Base-by-base conservation (phyloP, 2,113 vertebrate species). In the Pan paniscus region DNA sequence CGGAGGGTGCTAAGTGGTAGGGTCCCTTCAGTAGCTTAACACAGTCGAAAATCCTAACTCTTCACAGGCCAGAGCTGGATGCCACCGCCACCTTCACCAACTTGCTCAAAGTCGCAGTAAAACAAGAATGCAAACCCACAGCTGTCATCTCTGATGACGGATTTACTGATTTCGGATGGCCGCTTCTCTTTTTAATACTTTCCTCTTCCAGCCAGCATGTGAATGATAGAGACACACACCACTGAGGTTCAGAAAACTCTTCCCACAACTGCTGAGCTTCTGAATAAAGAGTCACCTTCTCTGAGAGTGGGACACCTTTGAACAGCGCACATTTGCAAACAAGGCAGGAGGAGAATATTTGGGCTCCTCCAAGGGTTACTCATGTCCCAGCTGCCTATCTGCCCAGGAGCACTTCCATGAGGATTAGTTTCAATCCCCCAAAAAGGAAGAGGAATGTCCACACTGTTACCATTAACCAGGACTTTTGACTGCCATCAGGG, bases 81-180 rank as follows among this genome's bases (percentile, higher is more conserved):
- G 94, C 86, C 96, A 96, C 30, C 3, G 72, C 92, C 97, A 96
- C 59, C 5, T 92, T 94, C 89, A 95, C 82, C 89, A 96, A 92
- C 96, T 96, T 97, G 96, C 95, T 97, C 96, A 98, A 98, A 98
- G 97, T 97, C 96, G 84, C 97, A 97, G 92, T 96, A 98, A 98
- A 98, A 98, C 61, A 96, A 96, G 90, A 97, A 97, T 96, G 89
- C 95, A 98, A 97, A 97, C 82, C 84, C 93, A 94, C 79, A 97
- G 72, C 91, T 96, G 78, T 93, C 55, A 2, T 79, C 68, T 92
- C 90, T 40, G 82, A 83, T 80, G 94, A 78, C 57, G 12, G 72
- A 98, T 98, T 98, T 98, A 97, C 67, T 95, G 96, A 64, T 86
- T 90, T 75, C 8, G 14, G 68, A 97, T 96, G 52, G 94, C 97